phyloP scores from a whole-genome alignment of 2,888 invertebrate genomes.

The Drosophila nigritarsus region DNA sequence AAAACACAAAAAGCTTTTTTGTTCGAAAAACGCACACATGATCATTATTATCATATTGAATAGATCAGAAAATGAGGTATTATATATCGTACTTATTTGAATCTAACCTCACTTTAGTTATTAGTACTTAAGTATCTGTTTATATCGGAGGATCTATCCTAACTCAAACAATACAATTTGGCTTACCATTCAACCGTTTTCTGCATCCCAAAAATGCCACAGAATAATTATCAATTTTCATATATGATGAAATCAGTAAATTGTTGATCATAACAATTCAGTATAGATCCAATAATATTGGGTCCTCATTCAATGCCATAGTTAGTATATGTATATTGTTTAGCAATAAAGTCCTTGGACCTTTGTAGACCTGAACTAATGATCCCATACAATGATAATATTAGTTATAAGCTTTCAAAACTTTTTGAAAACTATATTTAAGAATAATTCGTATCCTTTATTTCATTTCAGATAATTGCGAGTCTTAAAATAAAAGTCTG shows the following conservation, averaged over 20 bases:
- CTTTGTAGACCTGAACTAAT: not conserved
- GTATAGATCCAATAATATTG: not conserved
- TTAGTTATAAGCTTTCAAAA: not conserved
- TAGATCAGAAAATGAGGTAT: not conserved
- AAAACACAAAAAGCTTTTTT: not conserved
- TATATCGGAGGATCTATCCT: not conserved
- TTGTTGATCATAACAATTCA: not conserved
- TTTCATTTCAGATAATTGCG: conserved; percentile 58
- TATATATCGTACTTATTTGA: not conserved
- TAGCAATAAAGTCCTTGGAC: not conserved
- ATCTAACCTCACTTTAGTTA: not conserved
- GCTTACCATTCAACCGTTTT: not conserved
- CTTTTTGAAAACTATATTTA: not conserved
- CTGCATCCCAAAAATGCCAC: not conserved
- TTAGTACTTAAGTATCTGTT: not conserved
- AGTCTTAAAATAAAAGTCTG: conserved; percentile 54
- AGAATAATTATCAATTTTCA: not conserved
- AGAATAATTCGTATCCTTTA: not conserved
- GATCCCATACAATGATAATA: not conserved
- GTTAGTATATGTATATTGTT: not conserved
- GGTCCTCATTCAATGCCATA: not conserved
- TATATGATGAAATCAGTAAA: not conserved
- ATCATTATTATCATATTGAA: not conserved
- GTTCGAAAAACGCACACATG: not conserved
- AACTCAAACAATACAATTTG: not conserved